Evolutionary conservation across 64 coral and sea anemone genomes (phyloP), one percentile per base, ranked within the genome.

Genomic region (Dendrophyllia cribrosa): DNA sequence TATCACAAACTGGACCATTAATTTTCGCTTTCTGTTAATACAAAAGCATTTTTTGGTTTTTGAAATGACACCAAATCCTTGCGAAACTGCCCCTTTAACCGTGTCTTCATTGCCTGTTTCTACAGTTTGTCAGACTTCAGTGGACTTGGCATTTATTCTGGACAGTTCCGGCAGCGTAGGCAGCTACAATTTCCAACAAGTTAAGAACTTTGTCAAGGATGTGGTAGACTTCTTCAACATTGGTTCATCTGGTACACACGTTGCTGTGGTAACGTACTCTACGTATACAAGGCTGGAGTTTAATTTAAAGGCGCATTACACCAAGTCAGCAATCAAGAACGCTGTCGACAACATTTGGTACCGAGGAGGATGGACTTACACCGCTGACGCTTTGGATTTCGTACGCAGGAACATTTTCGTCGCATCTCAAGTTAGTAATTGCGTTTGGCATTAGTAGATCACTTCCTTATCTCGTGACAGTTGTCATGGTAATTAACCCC

Each of bases 201-300:
- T 96, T 16, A 98, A 98, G 90, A 59, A 66, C 10, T 98, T 98
- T 66, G 96, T 98, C 21, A 89, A 92, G 14, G 88, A 98, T 50
- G 94, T 98, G 6, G 87, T 98, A 9, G 96, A 98, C 65, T 98
- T 98, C 49, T 98, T 98, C 70, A 95, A 95, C 77, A 96, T 98
- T 21, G 96, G 96, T 44, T n/a, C 51, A 22, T 78, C 79, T 9
- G 96, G 93, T 2, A 98, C 96, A 0, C 96, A 93, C 14, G 90
- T 96, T 0, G 93, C 74, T 14, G 90, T 96, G 4, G 91, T 98
- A 15, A 93, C 93, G 6, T 98, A 88, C 61, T 95, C 93, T 3
- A 91, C 87, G 2, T 66, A 73, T 45, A 7, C 79, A 2, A 7
- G 19, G 3, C 12, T 95, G 6, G 94, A 98, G 49, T 98, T 98